These are phyloP conservation scores for Pseudopleuronectes americanus DNA, from an alignment of 2,797 vertebrate genomes.

Conservation along the genomic window DNA sequence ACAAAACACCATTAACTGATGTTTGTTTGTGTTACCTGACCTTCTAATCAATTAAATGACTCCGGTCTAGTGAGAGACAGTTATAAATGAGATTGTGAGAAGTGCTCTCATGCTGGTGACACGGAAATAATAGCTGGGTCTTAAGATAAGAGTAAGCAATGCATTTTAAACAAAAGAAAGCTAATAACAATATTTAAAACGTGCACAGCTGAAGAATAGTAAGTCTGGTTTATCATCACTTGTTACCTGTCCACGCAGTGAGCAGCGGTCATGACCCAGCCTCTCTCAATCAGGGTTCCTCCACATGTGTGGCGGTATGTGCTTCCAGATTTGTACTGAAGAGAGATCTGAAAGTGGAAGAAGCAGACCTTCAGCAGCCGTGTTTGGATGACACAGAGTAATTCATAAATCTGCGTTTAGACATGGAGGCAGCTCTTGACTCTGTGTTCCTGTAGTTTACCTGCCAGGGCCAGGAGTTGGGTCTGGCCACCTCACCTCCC, in stretches of 20 bases:
- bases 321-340: constrained; percentile 84
- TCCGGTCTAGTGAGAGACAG: constrained; percentile 9
- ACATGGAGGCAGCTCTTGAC: background rate
- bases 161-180: background rate
- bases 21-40: background rate
- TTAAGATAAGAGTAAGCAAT: background rate
- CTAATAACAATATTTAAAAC: background rate
- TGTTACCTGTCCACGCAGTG: constrained; percentile 88
- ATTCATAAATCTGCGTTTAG: no score
- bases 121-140: constrained; percentile 8
- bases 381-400: background rate
- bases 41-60: constrained; percentile 9
- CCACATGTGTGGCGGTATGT: constrained; percentile 88
- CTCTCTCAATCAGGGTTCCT: constrained; percentile 82
- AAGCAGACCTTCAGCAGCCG: background rate
- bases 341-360: constrained; percentile 84
- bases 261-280: constrained; percentile 92
- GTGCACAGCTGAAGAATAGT: background rate
- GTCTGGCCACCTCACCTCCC: constrained; percentile 70
- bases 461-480: constrained; percentile 86
- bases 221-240: constrained; percentile 7
- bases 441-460: constrained; percentile 50
- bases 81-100: constrained; percentile 40
- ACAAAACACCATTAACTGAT: no score
- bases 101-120: constrained; percentile 19